Evolutionary conservation across 2,797 vertebrate genomes (phyloP).

Genomic region (Crypturellus tataupa): DNA sequence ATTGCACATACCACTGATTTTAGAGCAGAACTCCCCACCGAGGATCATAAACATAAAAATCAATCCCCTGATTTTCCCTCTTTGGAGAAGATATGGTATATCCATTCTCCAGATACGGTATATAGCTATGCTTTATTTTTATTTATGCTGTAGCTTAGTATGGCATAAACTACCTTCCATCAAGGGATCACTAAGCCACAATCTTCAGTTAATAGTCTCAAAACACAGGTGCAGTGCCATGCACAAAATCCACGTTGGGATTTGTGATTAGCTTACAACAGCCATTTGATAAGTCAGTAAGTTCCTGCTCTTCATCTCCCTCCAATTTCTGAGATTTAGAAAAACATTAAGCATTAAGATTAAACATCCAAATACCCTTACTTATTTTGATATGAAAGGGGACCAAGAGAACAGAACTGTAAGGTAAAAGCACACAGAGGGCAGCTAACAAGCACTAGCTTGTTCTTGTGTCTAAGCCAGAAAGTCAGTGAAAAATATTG

Average conservation of each 20-base stretch:
- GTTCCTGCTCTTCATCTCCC: not conserved
- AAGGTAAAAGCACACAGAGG: not conserved
- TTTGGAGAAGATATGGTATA: conserved; percentile 16
- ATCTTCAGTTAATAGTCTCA: conserved; percentile 39
- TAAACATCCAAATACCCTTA: not conserved
- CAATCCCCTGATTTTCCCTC: not conserved
- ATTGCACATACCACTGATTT: conserved; percentile 41
- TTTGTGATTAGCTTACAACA: not conserved
- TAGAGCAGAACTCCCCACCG: conserved; percentile 34
- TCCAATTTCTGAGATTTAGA: not conserved
- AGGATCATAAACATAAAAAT: conserved; percentile 48
- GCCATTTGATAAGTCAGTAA: not conserved
- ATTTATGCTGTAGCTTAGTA: conserved; percentile 52
- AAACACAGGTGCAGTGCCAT: conserved; percentile 16
- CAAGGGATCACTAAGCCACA: conserved; percentile 17
- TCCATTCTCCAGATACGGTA: not conserved
- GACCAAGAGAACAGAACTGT: not conserved
- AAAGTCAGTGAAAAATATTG: not conserved
- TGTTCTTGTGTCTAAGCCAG: not conserved
- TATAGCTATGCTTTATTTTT: conserved; percentile 26
- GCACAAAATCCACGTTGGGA: not conserved
- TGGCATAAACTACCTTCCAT: not conserved
- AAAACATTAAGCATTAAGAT: not conserved
- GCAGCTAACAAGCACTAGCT: not conserved
- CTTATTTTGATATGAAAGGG: not conserved